Evolutionary conservation across 2,113 vertebrate genomes (phyloP), one percentile per base, ranked within the genome.

Genomic region (Mormyrus lacerda): DNA sequence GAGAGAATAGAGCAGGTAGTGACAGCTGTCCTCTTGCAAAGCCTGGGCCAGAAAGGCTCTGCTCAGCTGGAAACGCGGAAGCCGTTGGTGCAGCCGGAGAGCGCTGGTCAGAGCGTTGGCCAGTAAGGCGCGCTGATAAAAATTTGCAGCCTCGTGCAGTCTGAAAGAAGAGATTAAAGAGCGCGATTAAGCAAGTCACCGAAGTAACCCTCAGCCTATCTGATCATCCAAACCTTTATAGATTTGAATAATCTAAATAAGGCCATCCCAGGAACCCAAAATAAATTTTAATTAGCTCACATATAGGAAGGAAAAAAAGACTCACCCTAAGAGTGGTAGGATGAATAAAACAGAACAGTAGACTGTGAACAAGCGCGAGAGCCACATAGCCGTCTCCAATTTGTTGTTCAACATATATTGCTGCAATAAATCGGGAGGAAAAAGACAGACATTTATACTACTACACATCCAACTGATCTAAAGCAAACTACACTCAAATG

Each of bases 311-410:
- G 50, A 90, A 84, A 58, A 84, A 88, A 44, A 8, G 42, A 47
- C 98, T 93, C 95, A 99, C 98, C 98, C 98, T 91, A 99, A 93
- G 91, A 99, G 93, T 90, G 98, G 98, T 87, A 99, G 95, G 90
- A 99, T 97, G 93, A 99, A 99, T 95, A 99, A 96, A 91, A 98
- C 95, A 1, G 98, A 99, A 93, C 98, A 99, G 94, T 99, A 99
- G 91, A 99, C 97, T 0, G 98, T 99, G 94, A 99, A 99, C 91
- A 99, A 94, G 7, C 98, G 97, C 82, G 98, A 99, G 90, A 99
- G 96, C 98, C 98, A 99, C 98, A 99, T 99, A 7, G 98, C 98
- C 0, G 98, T 98, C 93, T 99, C 98, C 94, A 99, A 92, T 91
- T 99, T 99, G 93, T 98, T 99, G 89, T 95, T 95, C 96, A 98